phyloP scores from a whole-genome alignment of 2,113 vertebrate genomes.

The Protobothrops flavoviridis region DNA sequence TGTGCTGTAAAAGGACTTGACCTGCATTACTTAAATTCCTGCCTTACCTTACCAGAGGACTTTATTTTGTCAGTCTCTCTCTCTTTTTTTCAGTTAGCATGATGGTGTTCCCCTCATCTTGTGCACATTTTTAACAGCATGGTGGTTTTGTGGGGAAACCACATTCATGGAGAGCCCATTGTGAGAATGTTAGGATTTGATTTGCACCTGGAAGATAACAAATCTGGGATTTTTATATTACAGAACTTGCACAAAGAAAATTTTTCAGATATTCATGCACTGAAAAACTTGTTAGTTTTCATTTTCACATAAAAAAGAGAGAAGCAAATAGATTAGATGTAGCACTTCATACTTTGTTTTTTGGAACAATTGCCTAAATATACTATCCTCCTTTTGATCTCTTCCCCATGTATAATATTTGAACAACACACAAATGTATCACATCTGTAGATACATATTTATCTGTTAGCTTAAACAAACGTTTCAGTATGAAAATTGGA shows the following conservation, averaged over 20 bases:
- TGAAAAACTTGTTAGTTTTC: slow-evolving; percentile 74
- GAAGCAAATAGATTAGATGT: slow-evolving; percentile 73
- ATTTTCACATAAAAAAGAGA: slow-evolving; percentile 63
- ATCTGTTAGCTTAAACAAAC: slow-evolving; percentile 64
- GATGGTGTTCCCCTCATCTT: slow-evolving; percentile 84
- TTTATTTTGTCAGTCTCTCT: slow-evolving; percentile 81
- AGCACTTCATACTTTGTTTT: slow-evolving; percentile 77
- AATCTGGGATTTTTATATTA: slow-evolving; percentile 69
- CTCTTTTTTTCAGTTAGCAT: slow-evolving; percentile 77
- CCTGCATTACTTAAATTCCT: slow-evolving; percentile 79
- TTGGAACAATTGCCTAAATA: slow-evolving; percentile 66
- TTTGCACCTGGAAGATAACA: slow-evolving; percentile 67
- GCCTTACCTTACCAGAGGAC: slow-evolving; percentile 81
- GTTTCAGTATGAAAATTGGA: slow-evolving; percentile 66
- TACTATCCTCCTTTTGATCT: slow-evolving; percentile 61
- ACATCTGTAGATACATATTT: slow-evolving; percentile 50
- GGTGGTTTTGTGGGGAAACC: slow-evolving; percentile 85
- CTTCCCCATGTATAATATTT: slow-evolving; percentile 57
- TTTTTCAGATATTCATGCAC: slow-evolving; percentile 73
- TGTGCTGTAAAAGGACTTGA: slow-evolving; percentile 73
- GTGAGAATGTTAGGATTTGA: slow-evolving; percentile 72
- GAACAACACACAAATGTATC: slow-evolving; percentile 60
- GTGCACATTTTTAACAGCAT: slow-evolving; percentile 89
- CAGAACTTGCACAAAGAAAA: slow-evolving; percentile 75
- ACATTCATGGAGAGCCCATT: slow-evolving; percentile 82